These are phyloP conservation scores for Choreutis nemorana DNA, from an alignment of 2,888 invertebrate genomes.

Conservation along the genomic window DNA sequence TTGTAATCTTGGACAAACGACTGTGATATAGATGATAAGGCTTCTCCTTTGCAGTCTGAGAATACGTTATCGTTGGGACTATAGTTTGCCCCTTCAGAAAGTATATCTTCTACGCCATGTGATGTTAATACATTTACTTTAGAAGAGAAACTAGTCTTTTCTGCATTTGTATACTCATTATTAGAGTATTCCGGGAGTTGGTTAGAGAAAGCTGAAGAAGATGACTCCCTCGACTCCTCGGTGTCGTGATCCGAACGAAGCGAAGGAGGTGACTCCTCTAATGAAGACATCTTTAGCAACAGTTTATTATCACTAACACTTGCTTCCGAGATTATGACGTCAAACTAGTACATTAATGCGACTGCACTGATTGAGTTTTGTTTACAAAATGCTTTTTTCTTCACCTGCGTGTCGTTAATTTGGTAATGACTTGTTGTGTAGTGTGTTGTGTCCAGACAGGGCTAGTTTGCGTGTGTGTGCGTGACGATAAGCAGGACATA, in stretches of 20 bases:
- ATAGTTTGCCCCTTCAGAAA: constrained; percentile 38
- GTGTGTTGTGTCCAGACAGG: constrained; percentile 42
- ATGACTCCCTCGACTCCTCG: constrained; percentile 34
- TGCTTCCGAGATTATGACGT: not conserved
- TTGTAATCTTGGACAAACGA: constrained; percentile 52
- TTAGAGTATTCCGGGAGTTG: not conserved
- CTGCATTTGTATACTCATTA: not conserved
- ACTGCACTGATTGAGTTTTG: constrained; percentile 44
- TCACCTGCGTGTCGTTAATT: constrained; percentile 60
- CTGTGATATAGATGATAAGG: constrained; percentile 31
- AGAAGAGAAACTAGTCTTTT: constrained; percentile 13
- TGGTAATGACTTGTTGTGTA: constrained; percentile 52
- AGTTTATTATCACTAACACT: not conserved
- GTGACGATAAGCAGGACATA: constrained; percentile 52
- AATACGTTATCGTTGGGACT: constrained; percentile 27
- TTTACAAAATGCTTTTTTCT: constrained; percentile 61
- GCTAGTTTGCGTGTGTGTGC: constrained; percentile 37
- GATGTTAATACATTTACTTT: constrained; percentile 32
- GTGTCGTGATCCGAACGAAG: constrained; percentile 31
- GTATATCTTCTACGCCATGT: constrained; percentile 49
- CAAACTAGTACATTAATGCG: constrained; percentile 16
- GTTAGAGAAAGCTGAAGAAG: constrained; percentile 31
- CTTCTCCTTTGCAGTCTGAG: constrained; percentile 36
- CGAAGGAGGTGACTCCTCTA: constrained; percentile 30
- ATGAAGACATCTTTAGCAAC: constrained; percentile 29